phyloP scores from a whole-genome alignment of 2,113 vertebrate genomes.

The human region GRCh38 chr2:101949501-101950000 shows the following conservation, averaged over 20 bases:
- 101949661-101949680: background rate
- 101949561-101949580: background rate
- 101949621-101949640: background rate
- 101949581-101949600: background rate
- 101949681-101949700: background rate
- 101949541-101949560: background rate
- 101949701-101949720: background rate
- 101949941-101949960: background rate
- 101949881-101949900: background rate
- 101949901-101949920: background rate
- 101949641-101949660: conserved; percentile 1
- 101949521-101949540: background rate
- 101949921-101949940: background rate
- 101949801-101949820: background rate
- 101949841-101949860: background rate
- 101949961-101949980: background rate
- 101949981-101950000: background rate
- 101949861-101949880: background rate
- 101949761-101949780: background rate
- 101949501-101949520: background rate
- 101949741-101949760: background rate
- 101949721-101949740: background rate
- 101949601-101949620: background rate
- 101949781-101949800: background rate
- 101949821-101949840: background rate